Percentiles rank a stretch among this genome's conserved stretches.
These are phyloP conservation scores for Scaptomyza polygonia DNA, from an alignment of 2,888 invertebrate species.

Conservation along the genomic window DNA sequence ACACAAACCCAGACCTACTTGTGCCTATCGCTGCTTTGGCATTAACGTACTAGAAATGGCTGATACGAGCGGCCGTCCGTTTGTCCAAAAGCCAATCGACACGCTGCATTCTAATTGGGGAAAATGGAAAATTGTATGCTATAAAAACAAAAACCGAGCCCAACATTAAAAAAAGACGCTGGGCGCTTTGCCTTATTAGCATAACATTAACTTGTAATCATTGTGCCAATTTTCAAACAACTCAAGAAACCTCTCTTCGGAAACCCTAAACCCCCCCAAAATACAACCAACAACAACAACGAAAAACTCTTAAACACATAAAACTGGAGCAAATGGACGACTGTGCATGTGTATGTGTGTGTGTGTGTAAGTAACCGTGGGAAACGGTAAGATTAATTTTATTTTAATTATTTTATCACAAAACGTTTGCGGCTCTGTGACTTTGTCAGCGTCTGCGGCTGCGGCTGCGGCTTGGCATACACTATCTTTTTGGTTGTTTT, in stretches of 20 bases:
- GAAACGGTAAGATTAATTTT: conserved; percentile 74
- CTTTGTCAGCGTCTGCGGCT: conserved; percentile 51
- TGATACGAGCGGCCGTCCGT: too few species aligned
- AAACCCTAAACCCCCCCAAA: conserved; percentile 33
- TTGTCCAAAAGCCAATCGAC: conserved; percentile 32
- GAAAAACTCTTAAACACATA: conserved; percentile 4
- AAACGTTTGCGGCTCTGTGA: conserved; percentile 68
- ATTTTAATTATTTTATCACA: conserved; percentile 78
- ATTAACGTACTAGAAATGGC: conserved; percentile 19
- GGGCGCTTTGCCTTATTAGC: conserved; percentile 63
- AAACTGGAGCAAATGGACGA: conserved; percentile 64
- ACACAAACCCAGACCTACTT: conserved; percentile 25
- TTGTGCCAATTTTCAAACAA: conserved; percentile 59
- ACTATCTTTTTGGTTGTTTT: conserved; percentile 11
- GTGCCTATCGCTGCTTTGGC: conserved; percentile 22
- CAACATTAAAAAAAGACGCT: conserved; percentile 14
- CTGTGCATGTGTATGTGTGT: conserved; percentile 6
- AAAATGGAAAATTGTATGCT: conserved; percentile 40
- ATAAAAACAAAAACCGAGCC: conserved; percentile 10
- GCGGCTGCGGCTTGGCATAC: conserved; percentile 24
- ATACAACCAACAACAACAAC: background rate
- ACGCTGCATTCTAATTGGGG: conserved; percentile 66
- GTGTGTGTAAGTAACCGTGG: conserved; percentile 59
- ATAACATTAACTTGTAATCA: conserved; percentile 77
- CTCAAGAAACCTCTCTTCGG: conserved; percentile 32